These are phyloP conservation scores for Mamestra configurata DNA, from an alignment of 1,140 invertebrate genomes.

Conservation along the genomic window DNA sequence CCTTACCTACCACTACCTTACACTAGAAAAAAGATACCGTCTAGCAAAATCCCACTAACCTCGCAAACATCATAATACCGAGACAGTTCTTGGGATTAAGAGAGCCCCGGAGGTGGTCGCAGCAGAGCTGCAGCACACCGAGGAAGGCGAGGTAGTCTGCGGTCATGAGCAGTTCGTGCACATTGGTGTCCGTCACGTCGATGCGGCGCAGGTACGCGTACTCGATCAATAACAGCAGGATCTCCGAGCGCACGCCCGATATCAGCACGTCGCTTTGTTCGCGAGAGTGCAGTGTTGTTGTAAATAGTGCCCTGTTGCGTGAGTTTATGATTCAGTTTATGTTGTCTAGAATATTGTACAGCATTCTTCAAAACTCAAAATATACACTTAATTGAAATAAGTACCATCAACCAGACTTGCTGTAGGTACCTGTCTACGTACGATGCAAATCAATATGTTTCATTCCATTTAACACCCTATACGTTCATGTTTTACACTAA, in stretches of 20 bases:
- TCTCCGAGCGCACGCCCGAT: slow-evolving; percentile 92
- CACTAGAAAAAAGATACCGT: no score
- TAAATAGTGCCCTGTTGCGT: slow-evolving; percentile 93
- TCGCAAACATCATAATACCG: slow-evolving; percentile 93
- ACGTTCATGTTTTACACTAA: no score
- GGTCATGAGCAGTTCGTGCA: slow-evolving; percentile 92
- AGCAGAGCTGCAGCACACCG: slow-evolving; percentile 93
- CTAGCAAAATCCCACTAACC: slow-evolving; percentile 67
- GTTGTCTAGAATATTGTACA: neutral
- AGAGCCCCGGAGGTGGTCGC: slow-evolving; percentile 90
- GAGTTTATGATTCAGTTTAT: neutral
- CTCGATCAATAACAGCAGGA: slow-evolving; percentile 93
- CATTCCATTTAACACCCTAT: no score
- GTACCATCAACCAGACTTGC: no score
- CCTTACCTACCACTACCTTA: no score
- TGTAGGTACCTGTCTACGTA: no score
- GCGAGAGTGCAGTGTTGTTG: slow-evolving; percentile 91
- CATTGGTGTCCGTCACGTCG: slow-evolving; percentile 92
- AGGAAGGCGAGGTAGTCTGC: slow-evolving; percentile 94
- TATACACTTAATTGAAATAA: no score
- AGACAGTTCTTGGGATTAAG: slow-evolving; percentile 94
- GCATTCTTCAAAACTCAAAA: no score
- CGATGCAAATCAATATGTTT: no score
- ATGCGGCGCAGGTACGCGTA: slow-evolving; percentile 94
- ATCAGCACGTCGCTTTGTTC: slow-evolving; percentile 92